Evolutionary conservation across 2,113 vertebrate species (phyloP).

Genomic region (Cheirogaleus medius): DNA sequence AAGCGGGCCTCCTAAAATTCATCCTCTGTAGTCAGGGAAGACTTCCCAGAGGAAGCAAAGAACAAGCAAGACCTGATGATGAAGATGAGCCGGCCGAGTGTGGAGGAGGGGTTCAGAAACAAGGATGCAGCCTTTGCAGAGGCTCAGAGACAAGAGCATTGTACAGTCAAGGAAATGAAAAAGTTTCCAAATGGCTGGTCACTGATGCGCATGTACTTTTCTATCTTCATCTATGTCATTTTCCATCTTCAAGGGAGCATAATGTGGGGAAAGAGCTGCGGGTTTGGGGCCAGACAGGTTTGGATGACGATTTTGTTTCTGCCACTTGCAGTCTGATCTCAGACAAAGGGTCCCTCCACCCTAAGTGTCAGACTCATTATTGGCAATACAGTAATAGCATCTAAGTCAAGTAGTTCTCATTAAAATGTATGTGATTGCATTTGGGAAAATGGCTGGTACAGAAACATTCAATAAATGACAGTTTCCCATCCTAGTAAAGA

Average conservation of each 20-base stretch:
- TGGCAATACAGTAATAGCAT: neutral
- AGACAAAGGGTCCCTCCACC: neutral
- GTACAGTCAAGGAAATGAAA: neutral
- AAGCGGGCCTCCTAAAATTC: neutral
- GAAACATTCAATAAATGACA: neutral
- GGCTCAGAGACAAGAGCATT: neutral
- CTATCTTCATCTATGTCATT: neutral
- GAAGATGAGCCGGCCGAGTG: no score
- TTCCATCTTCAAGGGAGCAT: neutral
- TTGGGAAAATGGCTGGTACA: neutral
- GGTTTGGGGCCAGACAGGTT: neutral
- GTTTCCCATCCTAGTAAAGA: neutral
- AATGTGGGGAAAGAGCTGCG: neutral
- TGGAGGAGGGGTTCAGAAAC: neutral
- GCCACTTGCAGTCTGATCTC: neutral
- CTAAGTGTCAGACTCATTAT: neutral
- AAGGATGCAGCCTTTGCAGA: neutral
- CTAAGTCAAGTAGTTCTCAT: neutral
- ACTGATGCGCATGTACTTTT: neutral
- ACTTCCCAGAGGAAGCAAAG: neutral
- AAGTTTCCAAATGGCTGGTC: neutral
- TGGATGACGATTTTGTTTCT: neutral
- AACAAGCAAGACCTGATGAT: neutral
- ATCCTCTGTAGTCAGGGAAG: neutral
- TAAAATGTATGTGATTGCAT: neutral